phyloP scores from a whole-genome alignment of 2,888 invertebrate genomes.

The Ametastegia equiseti region DNA sequence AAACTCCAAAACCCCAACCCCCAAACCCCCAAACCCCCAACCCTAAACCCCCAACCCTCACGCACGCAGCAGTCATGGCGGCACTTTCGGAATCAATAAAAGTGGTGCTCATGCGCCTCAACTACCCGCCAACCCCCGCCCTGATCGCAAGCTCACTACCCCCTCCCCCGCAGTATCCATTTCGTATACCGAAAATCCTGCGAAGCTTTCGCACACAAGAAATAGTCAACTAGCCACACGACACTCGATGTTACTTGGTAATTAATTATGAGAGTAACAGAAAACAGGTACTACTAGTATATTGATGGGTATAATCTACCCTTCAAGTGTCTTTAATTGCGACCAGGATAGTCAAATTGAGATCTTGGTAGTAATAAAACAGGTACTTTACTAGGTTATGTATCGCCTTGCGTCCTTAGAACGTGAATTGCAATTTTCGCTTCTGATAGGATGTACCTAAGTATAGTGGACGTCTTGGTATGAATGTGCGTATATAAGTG shows the following conservation, averaged over 20 bases:
- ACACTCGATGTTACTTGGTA: constrained; percentile 11
- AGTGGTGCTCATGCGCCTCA: constrained; percentile 76
- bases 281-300: not conserved
- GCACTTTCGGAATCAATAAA: constrained; percentile 77
- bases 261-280: not conserved
- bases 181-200: constrained; percentile 29
- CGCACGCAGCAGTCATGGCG: constrained; percentile 73
- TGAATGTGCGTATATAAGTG: not conserved
- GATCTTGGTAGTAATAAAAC: not conserved
- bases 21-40: constrained; percentile 53
- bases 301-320: too few species aligned
- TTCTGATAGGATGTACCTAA: not conserved
- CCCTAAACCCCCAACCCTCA: constrained; percentile 37
- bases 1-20: constrained; percentile 58
- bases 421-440: constrained; percentile 8
- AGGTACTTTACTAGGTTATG: not conserved
- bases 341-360: not conserved
- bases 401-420: not conserved
- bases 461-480: too few species aligned
- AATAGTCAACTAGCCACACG: not conserved
- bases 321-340: not conserved
- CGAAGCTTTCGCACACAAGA: not conserved
- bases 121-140: constrained; percentile 64
- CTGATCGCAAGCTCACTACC: constrained; percentile 49
- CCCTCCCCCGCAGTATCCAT: constrained; percentile 33